Base-by-base conservation (phyloP, 1,140 invertebrate genomes). In the Drosophila oshimai region DNA sequence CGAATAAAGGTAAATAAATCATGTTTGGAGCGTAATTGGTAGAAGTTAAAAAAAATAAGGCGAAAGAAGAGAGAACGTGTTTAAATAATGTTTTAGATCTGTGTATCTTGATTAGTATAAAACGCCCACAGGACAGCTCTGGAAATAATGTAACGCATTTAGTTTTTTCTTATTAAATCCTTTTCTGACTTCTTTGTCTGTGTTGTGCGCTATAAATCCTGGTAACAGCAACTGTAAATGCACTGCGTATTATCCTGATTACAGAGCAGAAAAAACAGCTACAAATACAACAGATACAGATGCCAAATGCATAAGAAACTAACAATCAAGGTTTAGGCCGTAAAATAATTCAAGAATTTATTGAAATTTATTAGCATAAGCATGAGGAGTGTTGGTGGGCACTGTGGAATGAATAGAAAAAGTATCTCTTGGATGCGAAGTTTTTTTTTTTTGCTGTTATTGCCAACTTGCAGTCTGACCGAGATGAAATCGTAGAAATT, bases 401-500 rank as follows among this genome's bases (percentile, higher is more conserved):
- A 17, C 29, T 62, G 42, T 31, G 15, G 15, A 31, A 13, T 6
- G 7, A 22, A 22, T 24, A 24, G 33, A 24, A 50, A 61, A 77
- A 57, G 51, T 61, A 74, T 49, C 54, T 74, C 36, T 51, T 37
- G 18, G 54, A 41, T 60, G 67, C 46, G 37, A 41, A 37, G 42
- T 42, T 50, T 31, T 36, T 20, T 60, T 49, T 34, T 55, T 33
- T 51, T 57, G 26, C 20, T 67, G 34, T 46, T 41, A 44, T 29
- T 68, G 37, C 28, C 69, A 77, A 72, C 28, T 44, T 62, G 51
- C 61, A 62, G 29, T 80, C 71, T 71, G 79, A 44, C 45, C 64
- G 65, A 86, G 81, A 86, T 81, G 76, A 86, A 86, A 86, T 87
- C 81, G 68, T 87, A 81, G 76, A 86, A 86, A 81, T 86, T 86